phyloP scores from a whole-genome alignment of 2,797 vertebrate genomes.

The Acridotheres tristis region DNA sequence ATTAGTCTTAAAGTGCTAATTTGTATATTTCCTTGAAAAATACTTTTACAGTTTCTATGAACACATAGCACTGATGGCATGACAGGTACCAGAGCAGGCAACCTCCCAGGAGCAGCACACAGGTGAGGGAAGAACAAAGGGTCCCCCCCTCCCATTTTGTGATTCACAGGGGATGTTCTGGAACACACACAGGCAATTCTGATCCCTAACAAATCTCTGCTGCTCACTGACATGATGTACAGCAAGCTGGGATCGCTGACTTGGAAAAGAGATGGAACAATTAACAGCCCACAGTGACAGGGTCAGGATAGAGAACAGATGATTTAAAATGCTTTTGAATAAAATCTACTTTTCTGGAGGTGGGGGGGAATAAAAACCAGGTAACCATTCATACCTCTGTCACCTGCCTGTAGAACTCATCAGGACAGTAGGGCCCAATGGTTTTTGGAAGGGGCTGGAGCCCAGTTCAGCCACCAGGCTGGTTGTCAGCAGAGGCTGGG shows the following conservation, averaged over 20 bases:
- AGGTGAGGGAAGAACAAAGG: not conserved
- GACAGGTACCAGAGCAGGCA: not conserved
- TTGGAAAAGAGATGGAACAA: not conserved
- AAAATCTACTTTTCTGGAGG: not conserved
- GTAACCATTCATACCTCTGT: not conserved
- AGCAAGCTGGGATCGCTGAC: not conserved
- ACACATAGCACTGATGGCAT: not conserved
- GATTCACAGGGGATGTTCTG: not conserved
- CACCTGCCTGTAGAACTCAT: not conserved
- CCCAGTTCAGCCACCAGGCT: not conserved
- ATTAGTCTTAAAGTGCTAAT: not conserved
- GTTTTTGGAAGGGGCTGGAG: not conserved
- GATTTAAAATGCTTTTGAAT: not conserved
- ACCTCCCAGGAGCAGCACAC: not conserved
- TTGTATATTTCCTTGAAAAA: not conserved
- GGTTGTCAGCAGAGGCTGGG: not conserved
- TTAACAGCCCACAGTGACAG: not conserved
- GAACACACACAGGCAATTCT: not conserved
- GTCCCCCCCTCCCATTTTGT: not conserved
- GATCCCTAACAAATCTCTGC: not conserved
- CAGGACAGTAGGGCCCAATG: accelerated
- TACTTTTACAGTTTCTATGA: not conserved
- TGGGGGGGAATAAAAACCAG: accelerated
- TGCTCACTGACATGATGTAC: not conserved
- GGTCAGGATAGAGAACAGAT: not conserved